Percentiles rank a stretch among this genome's conserved stretches.
phyloP scores from a whole-genome alignment of 2,797 vertebrate genomes.

The Chloroceryle inda region DNA sequence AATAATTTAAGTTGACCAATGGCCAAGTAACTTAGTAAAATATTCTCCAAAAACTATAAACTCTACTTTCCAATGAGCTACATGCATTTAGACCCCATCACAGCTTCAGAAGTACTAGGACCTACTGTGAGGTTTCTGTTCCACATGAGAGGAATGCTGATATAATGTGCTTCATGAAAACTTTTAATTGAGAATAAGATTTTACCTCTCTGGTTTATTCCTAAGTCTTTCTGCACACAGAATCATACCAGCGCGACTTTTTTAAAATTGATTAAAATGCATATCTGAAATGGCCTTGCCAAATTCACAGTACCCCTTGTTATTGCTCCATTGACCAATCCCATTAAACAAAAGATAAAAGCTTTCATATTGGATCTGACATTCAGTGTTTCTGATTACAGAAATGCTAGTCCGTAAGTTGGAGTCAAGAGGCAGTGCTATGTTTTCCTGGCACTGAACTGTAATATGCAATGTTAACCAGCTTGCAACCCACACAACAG shows the following conservation, averaged over 20 bases:
- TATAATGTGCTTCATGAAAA: background rate
- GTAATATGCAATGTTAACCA: background rate
- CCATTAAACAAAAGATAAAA: background rate
- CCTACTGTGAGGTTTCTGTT: background rate
- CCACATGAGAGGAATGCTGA: rapidly evolving
- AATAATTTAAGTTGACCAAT: background rate
- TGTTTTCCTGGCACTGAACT: background rate
- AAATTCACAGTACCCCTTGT: background rate
- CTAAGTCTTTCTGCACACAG: background rate
- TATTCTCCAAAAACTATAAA: background rate
- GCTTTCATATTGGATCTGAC: background rate
- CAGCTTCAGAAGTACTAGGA: background rate
- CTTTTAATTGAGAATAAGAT: background rate
- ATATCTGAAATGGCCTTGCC: rapidly evolving
- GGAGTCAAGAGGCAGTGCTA: background rate
- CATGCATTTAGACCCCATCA: background rate
- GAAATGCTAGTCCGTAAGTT: background rate
- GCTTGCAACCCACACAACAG: background rate
- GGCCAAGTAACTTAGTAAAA: background rate
- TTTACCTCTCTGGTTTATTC: background rate
- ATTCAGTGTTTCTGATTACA: background rate
- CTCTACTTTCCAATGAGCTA: background rate
- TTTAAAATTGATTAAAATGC: background rate
- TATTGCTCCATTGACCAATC: background rate
- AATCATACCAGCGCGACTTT: background rate